Evolutionary conservation across 2,888 invertebrate genomes (phyloP), one percentile per base, ranked within the genome.

Genomic region (Synergus japonicus): DNA sequence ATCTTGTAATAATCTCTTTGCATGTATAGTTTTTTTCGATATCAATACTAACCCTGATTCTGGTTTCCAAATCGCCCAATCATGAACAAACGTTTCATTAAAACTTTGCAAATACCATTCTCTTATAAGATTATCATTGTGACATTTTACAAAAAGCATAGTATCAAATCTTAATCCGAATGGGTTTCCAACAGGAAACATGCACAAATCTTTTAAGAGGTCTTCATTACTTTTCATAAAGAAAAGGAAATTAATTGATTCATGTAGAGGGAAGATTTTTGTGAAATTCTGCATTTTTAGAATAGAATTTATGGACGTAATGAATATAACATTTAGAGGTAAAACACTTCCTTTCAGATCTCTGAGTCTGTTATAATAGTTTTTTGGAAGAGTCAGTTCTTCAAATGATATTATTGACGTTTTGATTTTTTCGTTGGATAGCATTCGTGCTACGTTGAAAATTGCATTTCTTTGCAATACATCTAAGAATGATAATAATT

Each of bases 101-200:
- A 0, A n/a, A 15, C 18, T n/a, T 5, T 4, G 10, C n/a, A 43
- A 43, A 37, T 43, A 4, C 66, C 66, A 66, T 9, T 66, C 43
- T 9, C 18, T 41, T 18, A 66, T 41, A 10, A 10, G n/a, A 43
- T 10, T 41, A n/a, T 66, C 43, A 18, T n/a, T 7, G 4, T 66
- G 41, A 10, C 66, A 66, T 5, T 66, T 66, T 4, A 66, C 66
- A 2, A 43, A 15, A 29, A 66, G n/a, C n/a, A 4, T 5, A 18
- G 66, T 66, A 10, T 66, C 41, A 41, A 66, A 66, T 43, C 66
- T 43, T n/a, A 66, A 43, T 10, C 18, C 43, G 4, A 66, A 15
- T 66, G 43, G 43, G n/a, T 66, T 66, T n/a, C 43, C 66, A n/a
- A n/a, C n/a, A 41, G 66, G 66, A 43, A 3, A n/a, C n/a, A n/a